Evolutionary conservation across 2,888 invertebrate genomes (phyloP).

Genomic region (Cephus sareptanus): DNA sequence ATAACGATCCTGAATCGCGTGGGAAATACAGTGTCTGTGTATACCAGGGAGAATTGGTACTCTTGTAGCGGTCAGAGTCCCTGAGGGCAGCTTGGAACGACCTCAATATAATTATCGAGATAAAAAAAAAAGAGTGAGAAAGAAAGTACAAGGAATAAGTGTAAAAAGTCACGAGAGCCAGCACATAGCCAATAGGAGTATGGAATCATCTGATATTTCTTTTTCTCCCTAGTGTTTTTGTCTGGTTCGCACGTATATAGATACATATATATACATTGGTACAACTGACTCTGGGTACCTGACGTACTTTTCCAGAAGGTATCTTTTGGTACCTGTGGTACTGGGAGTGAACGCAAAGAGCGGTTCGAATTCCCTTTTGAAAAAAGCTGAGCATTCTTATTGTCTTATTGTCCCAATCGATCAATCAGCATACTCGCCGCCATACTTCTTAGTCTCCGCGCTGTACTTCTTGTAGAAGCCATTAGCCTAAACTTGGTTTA

Average conservation of each 20-base stretch:
- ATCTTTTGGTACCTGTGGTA: neutral
- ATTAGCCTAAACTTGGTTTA: constrained; percentile 36
- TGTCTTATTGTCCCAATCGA: constrained; percentile 35
- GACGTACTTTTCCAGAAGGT: neutral
- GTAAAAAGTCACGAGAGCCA: neutral
- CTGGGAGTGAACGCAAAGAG: neutral
- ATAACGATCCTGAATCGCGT: neutral
- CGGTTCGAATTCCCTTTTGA: neutral
- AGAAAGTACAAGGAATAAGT: too few species aligned
- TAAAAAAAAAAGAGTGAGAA: neutral
- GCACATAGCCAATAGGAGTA: neutral
- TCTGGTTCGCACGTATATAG: neutral
- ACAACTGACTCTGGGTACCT: neutral
- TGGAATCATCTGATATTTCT: neutral
- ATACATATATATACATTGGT: neutral
- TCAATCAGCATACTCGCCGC: constrained; percentile 27
- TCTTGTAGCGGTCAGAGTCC: neutral
- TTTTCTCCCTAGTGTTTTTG: neutral
- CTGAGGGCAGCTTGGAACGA: neutral
- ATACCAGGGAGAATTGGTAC: neutral
- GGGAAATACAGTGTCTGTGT: neutral
- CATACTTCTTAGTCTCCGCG: constrained; percentile 8
- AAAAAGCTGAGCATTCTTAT: constrained; percentile 5
- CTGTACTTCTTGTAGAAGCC: constrained; percentile 27
- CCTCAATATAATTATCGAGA: neutral